phyloP scores from a whole-genome alignment of 2,797 vertebrate genomes.

The Chelmon rostratus region DNA sequence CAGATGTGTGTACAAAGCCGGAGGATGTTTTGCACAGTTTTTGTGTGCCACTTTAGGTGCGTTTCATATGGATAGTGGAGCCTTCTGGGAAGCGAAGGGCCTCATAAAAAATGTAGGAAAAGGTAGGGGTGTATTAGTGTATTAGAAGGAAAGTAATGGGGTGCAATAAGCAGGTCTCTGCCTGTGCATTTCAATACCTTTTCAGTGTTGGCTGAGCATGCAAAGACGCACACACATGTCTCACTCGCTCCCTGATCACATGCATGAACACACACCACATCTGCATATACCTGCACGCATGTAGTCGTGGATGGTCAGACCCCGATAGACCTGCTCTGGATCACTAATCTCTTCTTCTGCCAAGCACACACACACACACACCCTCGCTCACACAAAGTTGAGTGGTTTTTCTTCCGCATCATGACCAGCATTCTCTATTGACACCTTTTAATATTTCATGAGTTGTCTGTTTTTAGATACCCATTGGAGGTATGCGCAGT shows the following conservation, averaged over 20 bases:
- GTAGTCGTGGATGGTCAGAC: conserved; percentile 11
- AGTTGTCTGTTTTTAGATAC: conserved; percentile 68
- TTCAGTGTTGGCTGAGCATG: conserved; percentile 29
- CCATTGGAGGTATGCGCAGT: conserved; percentile 29
- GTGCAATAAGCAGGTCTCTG: conserved; percentile 35
- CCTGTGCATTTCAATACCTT: conserved; percentile 41
- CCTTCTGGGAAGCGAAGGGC: conserved; percentile 59
- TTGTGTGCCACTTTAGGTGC: conserved; percentile 65
- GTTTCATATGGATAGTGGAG: conserved; percentile 59
- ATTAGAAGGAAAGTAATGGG: conserved; percentile 34
- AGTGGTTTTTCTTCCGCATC: conserved; percentile 52
- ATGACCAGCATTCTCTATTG: conserved; percentile 69
- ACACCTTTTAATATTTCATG: conserved; percentile 82
- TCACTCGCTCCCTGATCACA: background rate
- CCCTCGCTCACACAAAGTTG: conserved; percentile 23
- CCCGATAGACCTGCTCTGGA: conserved; percentile 9
- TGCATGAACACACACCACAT: conserved; percentile 36
- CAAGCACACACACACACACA: conserved; percentile 7
- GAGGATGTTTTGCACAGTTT: conserved; percentile 54
- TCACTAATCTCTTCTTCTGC: conserved; percentile 16
- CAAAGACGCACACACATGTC: background rate
- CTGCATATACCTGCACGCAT: conserved; percentile 46
- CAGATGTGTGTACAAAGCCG: conserved; percentile 42
- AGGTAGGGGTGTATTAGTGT: conserved; percentile 23
- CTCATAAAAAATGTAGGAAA: conserved; percentile 74